Conservation (phyloP, 2,888 invertebrate genomes). For the Nomada goodeniana region DNA sequence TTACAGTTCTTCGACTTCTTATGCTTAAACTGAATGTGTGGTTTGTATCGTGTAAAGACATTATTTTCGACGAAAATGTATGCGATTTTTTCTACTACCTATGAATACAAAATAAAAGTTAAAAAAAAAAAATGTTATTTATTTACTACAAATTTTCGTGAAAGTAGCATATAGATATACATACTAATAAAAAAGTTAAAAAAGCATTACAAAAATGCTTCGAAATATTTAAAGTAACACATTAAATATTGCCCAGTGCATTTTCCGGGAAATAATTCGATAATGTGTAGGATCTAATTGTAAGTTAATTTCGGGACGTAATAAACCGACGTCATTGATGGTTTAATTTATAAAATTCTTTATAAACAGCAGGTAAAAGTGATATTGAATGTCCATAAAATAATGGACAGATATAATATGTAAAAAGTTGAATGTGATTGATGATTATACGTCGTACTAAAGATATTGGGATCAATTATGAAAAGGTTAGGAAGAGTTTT, state of each 20-base stretch:
- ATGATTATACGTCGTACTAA: not conserved
- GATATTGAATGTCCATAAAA: not conserved
- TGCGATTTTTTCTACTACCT: conserved; percentile 18
- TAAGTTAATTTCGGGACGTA: no score
- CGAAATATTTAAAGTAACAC: no score
- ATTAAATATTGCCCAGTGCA: not conserved
- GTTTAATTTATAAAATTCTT: not conserved
- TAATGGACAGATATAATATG: not conserved
- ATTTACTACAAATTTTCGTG: not conserved
- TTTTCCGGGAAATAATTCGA: not conserved
- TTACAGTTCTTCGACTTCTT: conserved; percentile 21
- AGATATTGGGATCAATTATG: not conserved
- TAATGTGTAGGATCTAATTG: not conserved
- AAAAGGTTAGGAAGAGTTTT: conserved; percentile 24
- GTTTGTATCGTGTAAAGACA: conserved; percentile 17
- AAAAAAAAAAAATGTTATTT: conserved; percentile 12
- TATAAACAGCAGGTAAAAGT: not conserved
- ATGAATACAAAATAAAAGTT: conserved; percentile 24
- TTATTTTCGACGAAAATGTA: conserved; percentile 30
- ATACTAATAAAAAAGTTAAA: no score
- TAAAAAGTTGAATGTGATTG: not conserved
- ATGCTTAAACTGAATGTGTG: not conserved
- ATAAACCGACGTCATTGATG: not conserved
- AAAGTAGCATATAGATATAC: not conserved
- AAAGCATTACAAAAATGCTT: no score